Conservation (phyloP, 1,140 invertebrate species). For the Sitobion miscanthi region DNA sequence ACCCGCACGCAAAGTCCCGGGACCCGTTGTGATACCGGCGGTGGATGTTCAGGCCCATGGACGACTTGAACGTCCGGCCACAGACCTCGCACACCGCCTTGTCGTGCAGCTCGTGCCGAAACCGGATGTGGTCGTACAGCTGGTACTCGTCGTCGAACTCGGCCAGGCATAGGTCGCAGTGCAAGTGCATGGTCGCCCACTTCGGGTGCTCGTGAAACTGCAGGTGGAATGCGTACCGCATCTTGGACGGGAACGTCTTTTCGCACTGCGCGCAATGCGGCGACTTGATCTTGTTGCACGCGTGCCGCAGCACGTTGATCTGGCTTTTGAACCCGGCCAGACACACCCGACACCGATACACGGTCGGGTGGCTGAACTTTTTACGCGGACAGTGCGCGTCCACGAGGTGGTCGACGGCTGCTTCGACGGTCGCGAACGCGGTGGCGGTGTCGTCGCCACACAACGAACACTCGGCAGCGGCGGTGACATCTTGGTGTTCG, state of each 20-base stretch:
- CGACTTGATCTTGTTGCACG: constrained; percentile 45
- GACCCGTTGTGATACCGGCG: constrained; percentile 55
- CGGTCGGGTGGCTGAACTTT: constrained; percentile 51
- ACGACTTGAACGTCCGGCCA: constrained; percentile 55
- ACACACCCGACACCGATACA: constrained; percentile 56
- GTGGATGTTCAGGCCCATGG: constrained; percentile 56
- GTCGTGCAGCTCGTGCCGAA: constrained; percentile 54
- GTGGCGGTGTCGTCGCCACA: background rate
- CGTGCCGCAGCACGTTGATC: constrained; percentile 55
- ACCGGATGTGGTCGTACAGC: constrained; percentile 57
- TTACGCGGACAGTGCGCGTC: constrained; percentile 13
- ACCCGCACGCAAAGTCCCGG: constrained; percentile 44
- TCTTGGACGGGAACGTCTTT: constrained; percentile 56
- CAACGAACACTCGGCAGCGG: background rate
- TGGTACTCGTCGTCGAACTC: constrained; percentile 55
- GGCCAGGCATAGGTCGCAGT: constrained; percentile 56
- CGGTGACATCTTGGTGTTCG: background rate
- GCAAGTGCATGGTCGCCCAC: constrained; percentile 51
- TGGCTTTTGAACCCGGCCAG: constrained; percentile 55
- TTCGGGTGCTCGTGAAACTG: constrained; percentile 55
- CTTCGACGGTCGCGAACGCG: background rate
- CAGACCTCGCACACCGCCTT: constrained; percentile 54
- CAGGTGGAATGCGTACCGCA: constrained; percentile 57
- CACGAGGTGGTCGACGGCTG: constrained; percentile 19
- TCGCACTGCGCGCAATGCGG: constrained; percentile 44